Base-by-base conservation (phyloP, 2,888 invertebrate species). In the Drosophila koepferae region DNA sequence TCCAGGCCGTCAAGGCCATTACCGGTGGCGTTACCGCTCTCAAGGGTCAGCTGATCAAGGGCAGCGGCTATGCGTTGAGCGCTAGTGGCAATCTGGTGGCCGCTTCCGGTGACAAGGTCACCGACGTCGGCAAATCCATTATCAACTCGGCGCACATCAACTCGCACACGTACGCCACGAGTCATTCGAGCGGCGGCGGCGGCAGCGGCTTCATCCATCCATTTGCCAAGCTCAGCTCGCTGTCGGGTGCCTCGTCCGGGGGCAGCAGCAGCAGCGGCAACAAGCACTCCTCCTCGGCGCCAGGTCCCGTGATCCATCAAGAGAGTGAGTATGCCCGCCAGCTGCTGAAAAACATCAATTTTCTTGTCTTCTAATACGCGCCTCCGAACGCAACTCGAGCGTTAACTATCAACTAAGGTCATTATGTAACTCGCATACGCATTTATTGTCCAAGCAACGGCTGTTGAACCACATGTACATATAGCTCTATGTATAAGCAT, bases 1-100 rank as follows among this genome's bases (percentile, higher is more conserved):
- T 97, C 90, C 97, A 97, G 94, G 97, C 97, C 0, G 96, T 97
- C 1, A 97, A 97, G 91, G 97, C 97, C 16, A 96, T 98, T 74
- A 96, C 97, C 10, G 97, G 97, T 12, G 97, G 97, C 55, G 96
- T 97, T 12, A 95, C 97, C 4, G 97, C 97, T 34, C 94, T 97
- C n/a, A 97, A 97, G 90, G 97, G 97, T 0, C 97, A 97, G 92
- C 94, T 98, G 36, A 96, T 97, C 82, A 97, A 97, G 93, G 97
- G 97, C 48, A 96, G 97, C 62, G 97, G 97, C 14, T 95, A 95
- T 82, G 92, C 95, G 20, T 92, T 96, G 31, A 94, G 95, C 23
- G 94, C 95, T 14, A 94, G 95, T 81, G 96, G 96, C 28, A 94
- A 94, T 88, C 94, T 97, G 55, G 95, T 97, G 67, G 95, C 95